These are phyloP conservation scores for Scaptodrosophila lebanonensis DNA, from an alignment of 1,140 invertebrate species.

Conservation along the genomic window DNA sequence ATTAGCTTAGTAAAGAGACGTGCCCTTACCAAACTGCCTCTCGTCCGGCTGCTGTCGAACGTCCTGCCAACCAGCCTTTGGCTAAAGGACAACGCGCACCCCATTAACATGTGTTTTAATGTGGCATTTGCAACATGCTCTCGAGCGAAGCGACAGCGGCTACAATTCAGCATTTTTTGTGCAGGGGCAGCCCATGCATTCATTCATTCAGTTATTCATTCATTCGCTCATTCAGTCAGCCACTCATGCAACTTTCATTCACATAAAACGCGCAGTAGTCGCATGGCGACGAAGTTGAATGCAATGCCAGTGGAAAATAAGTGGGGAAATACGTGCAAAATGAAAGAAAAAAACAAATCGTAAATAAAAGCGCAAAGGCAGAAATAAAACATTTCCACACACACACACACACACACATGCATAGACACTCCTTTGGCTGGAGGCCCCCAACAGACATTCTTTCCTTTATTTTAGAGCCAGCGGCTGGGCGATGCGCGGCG, in stretches of 20 bases:
- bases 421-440: slow-evolving; percentile 6
- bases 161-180: too few relatives aligned
- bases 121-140: slow-evolving; percentile 66
- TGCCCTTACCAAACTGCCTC: too few relatives aligned
- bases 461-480: slow-evolving; percentile 6
- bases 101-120: slow-evolving; percentile 59
- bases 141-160: background rate
- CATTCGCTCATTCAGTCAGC: slow-evolving; percentile 54
- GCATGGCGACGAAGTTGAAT: slow-evolving; percentile 32
- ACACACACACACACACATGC: slow-evolving; percentile 20
- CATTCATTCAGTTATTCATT: slow-evolving; percentile 55
- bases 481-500: slow-evolving; percentile 9
- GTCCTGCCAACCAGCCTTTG: background rate
- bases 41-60: too few relatives aligned
- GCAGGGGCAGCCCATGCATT: background rate
- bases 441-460: slow-evolving; percentile 44
- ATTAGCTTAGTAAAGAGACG: too few relatives aligned
- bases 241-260: slow-evolving; percentile 72
- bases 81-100: background rate
- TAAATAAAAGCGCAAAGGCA: slow-evolving; percentile 73
- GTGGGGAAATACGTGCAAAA: slow-evolving; percentile 31
- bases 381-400: slow-evolving; percentile 58
- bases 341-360: slow-evolving; percentile 43
- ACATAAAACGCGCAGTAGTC: slow-evolving; percentile 36
- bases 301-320: slow-evolving; percentile 36